These are phyloP conservation scores for Gopherus flavomarginatus DNA, from an alignment of 2,113 vertebrate species.

Conservation along the genomic window DNA sequence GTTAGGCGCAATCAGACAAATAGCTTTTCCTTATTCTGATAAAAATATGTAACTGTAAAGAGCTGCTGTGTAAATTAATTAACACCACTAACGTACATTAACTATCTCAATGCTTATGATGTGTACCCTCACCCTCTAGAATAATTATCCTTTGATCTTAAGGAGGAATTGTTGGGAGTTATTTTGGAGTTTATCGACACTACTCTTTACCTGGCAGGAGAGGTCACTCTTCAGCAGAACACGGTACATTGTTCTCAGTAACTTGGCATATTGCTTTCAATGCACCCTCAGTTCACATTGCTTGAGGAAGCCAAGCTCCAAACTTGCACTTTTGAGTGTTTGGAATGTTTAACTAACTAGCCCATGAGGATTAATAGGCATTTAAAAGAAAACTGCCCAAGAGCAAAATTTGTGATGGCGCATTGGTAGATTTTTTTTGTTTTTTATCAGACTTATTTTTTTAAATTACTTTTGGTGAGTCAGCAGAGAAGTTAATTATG, in stretches of 20 bases:
- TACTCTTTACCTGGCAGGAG: background rate
- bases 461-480: fast-evolving
- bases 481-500: no score
- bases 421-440: background rate
- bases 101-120: background rate
- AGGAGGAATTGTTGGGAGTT: background rate
- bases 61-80: no score
- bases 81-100: no score
- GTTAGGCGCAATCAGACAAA: background rate
- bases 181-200: background rate
- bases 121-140: background rate
- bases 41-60: background rate
- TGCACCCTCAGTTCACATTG: background rate
- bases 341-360: background rate
- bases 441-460: background rate
- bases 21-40: background rate
- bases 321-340: background rate
- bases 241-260: background rate
- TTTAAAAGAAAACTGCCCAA: background rate
- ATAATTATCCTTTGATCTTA: background rate
- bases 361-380: background rate
- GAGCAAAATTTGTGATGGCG: background rate
- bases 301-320: background rate
- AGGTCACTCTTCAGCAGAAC: background rate
- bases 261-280: background rate